phyloP scores from a whole-genome alignment of 2,113 vertebrate genomes.

The Platanista minor region DNA sequence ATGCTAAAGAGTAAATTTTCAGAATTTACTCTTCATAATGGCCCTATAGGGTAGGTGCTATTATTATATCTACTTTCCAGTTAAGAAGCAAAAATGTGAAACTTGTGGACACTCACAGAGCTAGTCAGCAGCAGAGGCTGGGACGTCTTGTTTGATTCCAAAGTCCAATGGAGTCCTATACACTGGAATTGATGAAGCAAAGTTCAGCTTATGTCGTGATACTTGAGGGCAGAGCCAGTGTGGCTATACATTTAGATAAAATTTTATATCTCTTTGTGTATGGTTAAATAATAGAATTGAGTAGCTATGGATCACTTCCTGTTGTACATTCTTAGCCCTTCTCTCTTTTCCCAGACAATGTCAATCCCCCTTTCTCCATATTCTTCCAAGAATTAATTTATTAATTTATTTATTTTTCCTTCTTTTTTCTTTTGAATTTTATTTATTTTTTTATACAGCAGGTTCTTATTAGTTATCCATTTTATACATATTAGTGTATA shows the following conservation, averaged over 20 bases:
- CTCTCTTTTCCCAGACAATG: neutral
- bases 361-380: neutral
- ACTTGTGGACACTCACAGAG: neutral
- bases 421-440: too few relatives aligned
- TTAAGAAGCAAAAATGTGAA: neutral
- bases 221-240: neutral
- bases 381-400: neutral
- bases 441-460: too few relatives aligned
- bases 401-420: too few relatives aligned
- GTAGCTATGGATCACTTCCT: neutral
- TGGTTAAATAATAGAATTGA: neutral
- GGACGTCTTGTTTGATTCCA: neutral
- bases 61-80: neutral
- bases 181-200: neutral
- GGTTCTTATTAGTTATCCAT: too few relatives aligned
- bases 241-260: neutral
- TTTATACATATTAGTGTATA: too few relatives aligned
- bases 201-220: neutral
- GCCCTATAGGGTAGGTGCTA: neutral
- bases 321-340: neutral
- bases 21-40: neutral
- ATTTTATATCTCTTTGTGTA: neutral
- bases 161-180: neutral
- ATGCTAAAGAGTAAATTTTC: neutral
- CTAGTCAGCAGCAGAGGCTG: neutral